Evolutionary conservation across 2,888 invertebrate genomes (phyloP).

Genomic region (Conops quadrifasciatus): DNA sequence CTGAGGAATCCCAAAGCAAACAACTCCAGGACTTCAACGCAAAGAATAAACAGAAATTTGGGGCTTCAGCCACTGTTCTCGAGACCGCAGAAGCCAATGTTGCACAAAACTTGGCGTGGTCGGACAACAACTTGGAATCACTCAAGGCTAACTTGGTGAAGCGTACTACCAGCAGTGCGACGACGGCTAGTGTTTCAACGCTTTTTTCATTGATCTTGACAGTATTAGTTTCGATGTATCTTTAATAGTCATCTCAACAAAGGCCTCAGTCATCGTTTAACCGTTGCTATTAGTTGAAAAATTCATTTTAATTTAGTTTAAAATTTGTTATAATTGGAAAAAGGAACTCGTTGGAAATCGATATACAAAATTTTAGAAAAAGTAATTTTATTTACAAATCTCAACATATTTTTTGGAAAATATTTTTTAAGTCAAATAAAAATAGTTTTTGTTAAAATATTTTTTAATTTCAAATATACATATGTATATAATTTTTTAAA

Average conservation of each 20-base stretch:
- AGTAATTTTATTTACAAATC: too few species aligned
- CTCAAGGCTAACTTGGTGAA: slow-evolving; percentile 51
- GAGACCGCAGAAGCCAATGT: slow-evolving; percentile 53
- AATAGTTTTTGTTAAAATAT: too few species aligned
- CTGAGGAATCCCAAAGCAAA: slow-evolving; percentile 51
- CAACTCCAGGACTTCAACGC: slow-evolving; percentile 52
- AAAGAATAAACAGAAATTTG: slow-evolving; percentile 52
- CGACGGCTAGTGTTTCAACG: slow-evolving; percentile 43
- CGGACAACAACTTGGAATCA: slow-evolving; percentile 46
- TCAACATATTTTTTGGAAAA: too few species aligned
- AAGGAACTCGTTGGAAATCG: too few species aligned
- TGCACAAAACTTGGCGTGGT: slow-evolving; percentile 60
- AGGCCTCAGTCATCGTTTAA: background rate
- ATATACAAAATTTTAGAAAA: too few species aligned
- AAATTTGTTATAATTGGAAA: too few species aligned
- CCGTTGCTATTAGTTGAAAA: background rate
- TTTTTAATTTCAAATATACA: too few species aligned
- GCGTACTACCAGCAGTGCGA: slow-evolving; percentile 43
- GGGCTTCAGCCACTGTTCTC: slow-evolving; percentile 51
- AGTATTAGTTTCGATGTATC: slow-evolving; percentile 44
- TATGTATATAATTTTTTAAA: too few species aligned
- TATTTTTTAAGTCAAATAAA: too few species aligned
- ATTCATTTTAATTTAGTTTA: too few species aligned
- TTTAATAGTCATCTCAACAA: slow-evolving; percentile 37
- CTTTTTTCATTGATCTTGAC: slow-evolving; percentile 47